phyloP scores from a whole-genome alignment of 2,797 vertebrate species.

The Coracias cyanogaster region DNA sequence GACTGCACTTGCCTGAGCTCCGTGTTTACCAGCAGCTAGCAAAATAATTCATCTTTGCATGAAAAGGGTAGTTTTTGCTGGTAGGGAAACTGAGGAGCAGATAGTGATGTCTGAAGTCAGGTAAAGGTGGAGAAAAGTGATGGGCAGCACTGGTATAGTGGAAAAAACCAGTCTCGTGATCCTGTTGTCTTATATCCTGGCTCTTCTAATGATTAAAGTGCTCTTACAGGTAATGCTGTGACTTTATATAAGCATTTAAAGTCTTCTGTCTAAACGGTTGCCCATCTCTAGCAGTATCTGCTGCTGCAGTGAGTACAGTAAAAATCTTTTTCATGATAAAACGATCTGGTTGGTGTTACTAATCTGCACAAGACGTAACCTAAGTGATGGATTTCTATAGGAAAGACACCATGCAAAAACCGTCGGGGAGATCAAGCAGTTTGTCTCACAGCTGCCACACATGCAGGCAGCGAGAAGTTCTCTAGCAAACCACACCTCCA shows the following conservation, averaged over 20 bases:
- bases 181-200: neutral
- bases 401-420: constrained; percentile 97
- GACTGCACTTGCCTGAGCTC: neutral
- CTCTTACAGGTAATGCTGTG: neutral
- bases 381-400: constrained; percentile 69
- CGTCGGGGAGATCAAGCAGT: constrained; percentile 98
- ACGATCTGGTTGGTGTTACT: neutral
- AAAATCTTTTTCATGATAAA: neutral
- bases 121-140: neutral
- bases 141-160: neutral
- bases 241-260: neutral
- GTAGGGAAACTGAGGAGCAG: neutral
- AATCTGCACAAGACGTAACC: neutral
- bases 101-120: neutral
- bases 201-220: neutral
- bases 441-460: constrained; percentile 97
- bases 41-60: neutral
- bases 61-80: neutral
- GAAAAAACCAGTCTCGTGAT: neutral
- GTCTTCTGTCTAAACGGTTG: neutral
- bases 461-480: constrained; percentile 97
- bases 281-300: accelerated
- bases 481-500: constrained; percentile 96
- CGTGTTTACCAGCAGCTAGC: neutral
- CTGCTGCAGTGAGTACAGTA: neutral